Base-by-base conservation (phyloP, 2,797 vertebrate genomes). In the Gila robusta region DNA sequence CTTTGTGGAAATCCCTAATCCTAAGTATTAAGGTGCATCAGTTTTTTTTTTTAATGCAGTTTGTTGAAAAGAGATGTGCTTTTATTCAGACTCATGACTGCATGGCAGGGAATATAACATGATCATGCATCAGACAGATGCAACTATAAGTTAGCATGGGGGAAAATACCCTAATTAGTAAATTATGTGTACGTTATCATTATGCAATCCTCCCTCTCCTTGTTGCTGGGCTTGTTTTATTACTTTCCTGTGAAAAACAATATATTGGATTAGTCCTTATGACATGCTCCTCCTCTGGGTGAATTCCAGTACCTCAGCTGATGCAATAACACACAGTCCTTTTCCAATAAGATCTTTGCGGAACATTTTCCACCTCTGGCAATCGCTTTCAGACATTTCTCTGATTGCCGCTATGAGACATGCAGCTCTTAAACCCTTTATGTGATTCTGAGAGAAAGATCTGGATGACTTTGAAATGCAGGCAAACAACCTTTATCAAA, bases 221-320 rank as follows among this genome's bases (percentile, higher is more conserved):
- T n/a, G 47, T 47, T 35, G 39, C 37, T 28, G 19, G 77, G 16
- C 19, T 39, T 49, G 19, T 59, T 76, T 84, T 86, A 87, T 89
- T 84, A 76, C 41, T 8, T 71, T 84, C 64, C 82, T 84, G 37
- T 79, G 17, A 35, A 81, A 79, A 72, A 4, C 35, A 59, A 81
- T 81, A 85, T 81, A 79, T 78, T 76, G 62, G 67, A 90, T 90
- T 82, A 87, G 62, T 79, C 78, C 77, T 90, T 72, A 87, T 86
- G 83, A 82, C 67, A 59, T 64, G 35, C 44, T 47, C 35, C 39
- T 81, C 86, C 83, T 82, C 56, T 69, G 83, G 78, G 78, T 47
- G 71, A 41, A 47, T 19, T 79, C 78, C 56, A 12, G 64, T 59
- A 59, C 66, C 41, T 79, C 39, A 17, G 49, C 69, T 79, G 82